Evolutionary conservation across 2,113 vertebrate genomes (phyloP).

Genomic region (Pterocles burchelli): DNA sequence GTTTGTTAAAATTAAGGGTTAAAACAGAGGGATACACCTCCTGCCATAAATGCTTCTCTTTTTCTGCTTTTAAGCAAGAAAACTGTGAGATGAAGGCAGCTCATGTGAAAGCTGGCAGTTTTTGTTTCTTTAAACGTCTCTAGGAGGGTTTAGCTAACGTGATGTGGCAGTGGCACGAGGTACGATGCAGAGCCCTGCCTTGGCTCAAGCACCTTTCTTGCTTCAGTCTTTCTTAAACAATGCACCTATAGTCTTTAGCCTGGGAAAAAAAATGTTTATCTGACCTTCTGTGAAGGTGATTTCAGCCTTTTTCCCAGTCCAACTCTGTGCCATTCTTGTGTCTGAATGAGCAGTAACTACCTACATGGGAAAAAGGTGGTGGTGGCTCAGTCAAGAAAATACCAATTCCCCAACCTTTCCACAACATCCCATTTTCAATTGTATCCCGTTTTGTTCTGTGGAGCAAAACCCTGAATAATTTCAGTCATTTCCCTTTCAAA

Average conservation of each 20-base stretch:
- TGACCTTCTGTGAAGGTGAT: neutral
- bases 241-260: neutral
- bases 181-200: neutral
- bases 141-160: neutral
- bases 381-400: neutral
- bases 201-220: neutral
- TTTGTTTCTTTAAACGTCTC: neutral
- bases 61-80: neutral
- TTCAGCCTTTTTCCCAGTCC: neutral
- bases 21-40: neutral
- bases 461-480: neutral
- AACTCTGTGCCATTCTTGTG: neutral
- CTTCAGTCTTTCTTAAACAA: neutral
- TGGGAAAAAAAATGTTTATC: neutral
- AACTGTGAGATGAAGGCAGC: neutral
- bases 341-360: neutral
- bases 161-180: neutral
- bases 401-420: neutral
- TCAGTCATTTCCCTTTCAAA: slow-evolving; percentile 27
- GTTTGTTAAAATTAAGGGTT: neutral
- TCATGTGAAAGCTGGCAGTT: neutral
- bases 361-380: neutral
- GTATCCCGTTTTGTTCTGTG: neutral
- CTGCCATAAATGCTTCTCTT: neutral
- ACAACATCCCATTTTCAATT: neutral